phyloP scores from a whole-genome alignment of 1,140 invertebrate species.

The Nymphalis io region DNA sequence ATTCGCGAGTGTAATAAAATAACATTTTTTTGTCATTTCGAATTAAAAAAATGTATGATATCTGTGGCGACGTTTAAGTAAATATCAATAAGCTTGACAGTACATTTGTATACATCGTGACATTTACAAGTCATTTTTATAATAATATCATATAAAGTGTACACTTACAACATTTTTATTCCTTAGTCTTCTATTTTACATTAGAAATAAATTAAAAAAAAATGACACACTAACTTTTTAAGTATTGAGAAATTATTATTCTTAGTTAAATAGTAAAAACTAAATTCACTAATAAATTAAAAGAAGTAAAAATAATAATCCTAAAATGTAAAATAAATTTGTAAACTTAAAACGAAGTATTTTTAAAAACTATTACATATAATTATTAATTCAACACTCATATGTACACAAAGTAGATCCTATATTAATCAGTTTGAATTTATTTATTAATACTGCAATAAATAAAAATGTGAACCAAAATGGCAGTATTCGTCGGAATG shows the following conservation, averaged over 20 bases:
- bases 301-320: slow-evolving; percentile 14
- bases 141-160: neutral
- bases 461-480: slow-evolving; percentile 34
- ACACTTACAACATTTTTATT: neutral
- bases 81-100: neutral
- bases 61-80: slow-evolving; percentile 1
- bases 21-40: neutral
- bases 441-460: slow-evolving; percentile 38
- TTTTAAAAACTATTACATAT: slow-evolving; percentile 3
- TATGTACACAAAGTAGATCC: slow-evolving; percentile 26
- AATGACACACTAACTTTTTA: slow-evolving; percentile 3
- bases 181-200: slow-evolving; percentile 1
- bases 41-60: neutral
- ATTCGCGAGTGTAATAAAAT: too few relatives aligned
- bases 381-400: slow-evolving; percentile 1
- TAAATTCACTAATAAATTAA: slow-evolving; percentile 25
- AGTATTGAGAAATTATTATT: slow-evolving; percentile 10
- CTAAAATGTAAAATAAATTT: slow-evolving; percentile 24
- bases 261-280: slow-evolving; percentile 11
- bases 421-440: slow-evolving; percentile 11
- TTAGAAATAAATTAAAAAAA: slow-evolving; percentile 3
- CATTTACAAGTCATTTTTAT: neutral
- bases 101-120: slow-evolving; percentile 1
- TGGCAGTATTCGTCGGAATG: slow-evolving; percentile 48
- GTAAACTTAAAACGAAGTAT: slow-evolving; percentile 9